Evolutionary conservation across 64 coral and sea anemone genomes (phyloP), one percentile per base, ranked within the genome.

Genomic region (Porites australiensis): DNA sequence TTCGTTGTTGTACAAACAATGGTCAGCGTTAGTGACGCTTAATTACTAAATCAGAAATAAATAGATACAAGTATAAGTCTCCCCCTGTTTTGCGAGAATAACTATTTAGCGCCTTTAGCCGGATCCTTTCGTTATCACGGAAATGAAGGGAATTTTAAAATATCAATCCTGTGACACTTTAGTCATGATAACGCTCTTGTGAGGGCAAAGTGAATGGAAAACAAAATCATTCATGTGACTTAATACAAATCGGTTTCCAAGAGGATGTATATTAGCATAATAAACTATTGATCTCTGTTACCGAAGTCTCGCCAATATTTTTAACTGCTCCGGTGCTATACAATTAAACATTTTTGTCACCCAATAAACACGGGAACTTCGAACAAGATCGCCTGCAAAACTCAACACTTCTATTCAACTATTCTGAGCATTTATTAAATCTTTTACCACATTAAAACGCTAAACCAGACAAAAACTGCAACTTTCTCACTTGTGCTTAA

Each of bases 1-100:
- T 50, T 50, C 46, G 16, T 51, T 51, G 44, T 52, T 68, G 81
- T 65, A 68, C 18, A 84, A 84, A 84, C 81, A 84, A 68, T 80
- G 52, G 63, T 1, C 3, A 16, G 81, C 81, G 81, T 68, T 76
- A 68, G 19, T 82, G 81, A 84, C 81, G 81, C 81, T 68, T 9
- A 16, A 67, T 47, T 50, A 68, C 60, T n/a, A 37, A 21, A 21
- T 69, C 53, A 83, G 13, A 11, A 3, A 2, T 19, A 14, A 50
- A 50, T 50, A 19, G 14, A 57, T 9, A 57, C 54, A 57, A 57
- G 1, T 57, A 0, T 7, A 57, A 57, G 7, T 12, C 7, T 7
- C 12, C 54, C 54, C 54, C 12, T 57, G 12, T 57, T 57, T 57
- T 57, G 54, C 27, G 27, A 37, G 27, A 37, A 37, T 37, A 37